Evolutionary conservation across 1,140 invertebrate species (phyloP), one percentile per base, ranked within the genome.

Genomic region (Drosophila truncata): DNA sequence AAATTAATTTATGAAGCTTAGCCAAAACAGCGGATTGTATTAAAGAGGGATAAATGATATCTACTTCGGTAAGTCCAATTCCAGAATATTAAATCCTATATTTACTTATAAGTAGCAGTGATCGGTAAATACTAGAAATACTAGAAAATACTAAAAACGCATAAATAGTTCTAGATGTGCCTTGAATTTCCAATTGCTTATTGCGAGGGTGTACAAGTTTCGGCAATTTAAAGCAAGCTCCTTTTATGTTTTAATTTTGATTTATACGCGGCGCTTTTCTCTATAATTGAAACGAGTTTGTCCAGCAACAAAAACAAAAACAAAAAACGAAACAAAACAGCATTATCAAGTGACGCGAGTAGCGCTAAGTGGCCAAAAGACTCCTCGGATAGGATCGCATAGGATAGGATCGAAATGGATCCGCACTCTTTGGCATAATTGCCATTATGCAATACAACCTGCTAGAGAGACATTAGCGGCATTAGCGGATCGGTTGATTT

Each of bases 241-340:
- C 25, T 29, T n/a, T 23, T 10, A n/a, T 16, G 37, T 33, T 65
- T 27, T 31, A 10, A 6, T 16, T 27, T 47, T 70, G 62, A 70
- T 70, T 70, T 70, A 70, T 54, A 37, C 66, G 63, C 49, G n/a
- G 23, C 63, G 55, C 52, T 85, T 80, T 80, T 84, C 59, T 46
- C 57, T 62, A 67, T 84, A 84, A 80, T 76, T 80, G 41, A 80
- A 80, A 84, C 81, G 10, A 52, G 81, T 84, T 82, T 77, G 23
- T 23, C 35, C 23, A 49, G 46, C 41, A 13, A 33, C 39, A 44
- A 39, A 39, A 41, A 16, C 1, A 16, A 33, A 55, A 33, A 55
- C 42, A 67, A 55, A 67, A 75, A 65, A 71, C 61, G 33, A 55
- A 47, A 67, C 60, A 67, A 75, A 65, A 71, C 61, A 54, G 44